phyloP scores from a whole-genome alignment of 2,888 invertebrate species.

The Pammene fasciana region DNA sequence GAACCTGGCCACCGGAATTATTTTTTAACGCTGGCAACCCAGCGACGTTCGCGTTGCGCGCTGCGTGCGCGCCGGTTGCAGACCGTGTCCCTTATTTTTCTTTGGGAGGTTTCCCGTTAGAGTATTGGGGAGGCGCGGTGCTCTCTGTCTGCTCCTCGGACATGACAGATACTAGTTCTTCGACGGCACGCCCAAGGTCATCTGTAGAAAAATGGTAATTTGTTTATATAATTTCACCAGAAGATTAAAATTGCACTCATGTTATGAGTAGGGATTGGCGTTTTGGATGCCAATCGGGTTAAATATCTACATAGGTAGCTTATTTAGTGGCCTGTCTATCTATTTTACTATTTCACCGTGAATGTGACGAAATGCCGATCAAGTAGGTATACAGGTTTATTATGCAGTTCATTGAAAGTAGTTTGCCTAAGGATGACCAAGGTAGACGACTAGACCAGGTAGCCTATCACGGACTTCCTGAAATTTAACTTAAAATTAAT shows the following conservation, averaged over 20 bases:
- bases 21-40: conserved; percentile 49
- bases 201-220: conserved; percentile 76
- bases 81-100: conserved; percentile 53
- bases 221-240: background rate
- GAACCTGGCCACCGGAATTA: conserved; percentile 42
- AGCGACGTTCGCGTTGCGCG: conserved; percentile 57
- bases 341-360: too few species aligned
- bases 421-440: too few species aligned
- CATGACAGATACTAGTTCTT: conserved; percentile 94
- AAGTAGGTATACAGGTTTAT: too few species aligned
- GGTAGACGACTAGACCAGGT: too few species aligned
- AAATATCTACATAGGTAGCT: too few species aligned
- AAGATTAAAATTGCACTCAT: too few species aligned
- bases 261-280: background rate
- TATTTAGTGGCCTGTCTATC: too few species aligned
- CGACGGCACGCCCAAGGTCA: conserved; percentile 93
- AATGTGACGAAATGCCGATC: too few species aligned
- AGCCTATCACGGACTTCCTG: too few species aligned
- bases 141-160: conserved; percentile 85
- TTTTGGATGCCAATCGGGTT: too few species aligned
- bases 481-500: background rate
- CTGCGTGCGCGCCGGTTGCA: background rate
- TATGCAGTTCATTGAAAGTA: too few species aligned
- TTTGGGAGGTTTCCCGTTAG: conserved; percentile 75
- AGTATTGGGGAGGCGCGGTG: conserved; percentile 77